Evolutionary conservation across 2,888 invertebrate species (phyloP).

Genomic region (Sminthurinus aureus): DNA sequence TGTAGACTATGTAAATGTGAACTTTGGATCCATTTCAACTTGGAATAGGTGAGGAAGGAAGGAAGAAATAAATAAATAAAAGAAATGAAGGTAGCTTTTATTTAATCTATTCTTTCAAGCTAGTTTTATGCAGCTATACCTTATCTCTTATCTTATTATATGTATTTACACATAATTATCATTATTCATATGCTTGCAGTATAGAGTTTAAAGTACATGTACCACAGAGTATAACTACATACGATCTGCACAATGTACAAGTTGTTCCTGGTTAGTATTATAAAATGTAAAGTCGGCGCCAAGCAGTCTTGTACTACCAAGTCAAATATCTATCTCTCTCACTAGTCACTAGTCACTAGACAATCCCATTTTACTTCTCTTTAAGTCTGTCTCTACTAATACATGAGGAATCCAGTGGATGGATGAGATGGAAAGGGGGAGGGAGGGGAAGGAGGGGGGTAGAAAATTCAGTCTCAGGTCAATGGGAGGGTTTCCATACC

Average conservation of each 20-base stretch:
- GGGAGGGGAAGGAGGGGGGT: slow-evolving; percentile 8
- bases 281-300: slow-evolving; percentile 51
- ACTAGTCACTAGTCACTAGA: not conserved
- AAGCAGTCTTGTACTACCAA: slow-evolving; percentile 57
- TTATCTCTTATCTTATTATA: not conserved
- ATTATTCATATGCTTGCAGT: not conserved
- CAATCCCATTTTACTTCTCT: too few species aligned
- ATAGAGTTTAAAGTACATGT: not conserved
- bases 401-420: not conserved
- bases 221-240: not conserved
- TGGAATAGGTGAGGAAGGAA: slow-evolving; percentile 13
- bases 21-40: not conserved
- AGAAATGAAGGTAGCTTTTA: too few species aligned
- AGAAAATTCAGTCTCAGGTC: slow-evolving; percentile 36
- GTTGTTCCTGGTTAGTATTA: not conserved
- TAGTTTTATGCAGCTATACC: not conserved
- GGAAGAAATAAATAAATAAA: not conserved
- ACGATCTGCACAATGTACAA: not conserved
- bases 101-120: too few species aligned
- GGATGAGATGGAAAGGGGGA: not conserved
- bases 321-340: not conserved
- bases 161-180: not conserved
- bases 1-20: not conserved
- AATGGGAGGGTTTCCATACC: slow-evolving; percentile 46
- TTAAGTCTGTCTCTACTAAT: not conserved